phyloP scores from a whole-genome alignment of 2,888 invertebrate species.

The Drepanosiphum platanoidis region DNA sequence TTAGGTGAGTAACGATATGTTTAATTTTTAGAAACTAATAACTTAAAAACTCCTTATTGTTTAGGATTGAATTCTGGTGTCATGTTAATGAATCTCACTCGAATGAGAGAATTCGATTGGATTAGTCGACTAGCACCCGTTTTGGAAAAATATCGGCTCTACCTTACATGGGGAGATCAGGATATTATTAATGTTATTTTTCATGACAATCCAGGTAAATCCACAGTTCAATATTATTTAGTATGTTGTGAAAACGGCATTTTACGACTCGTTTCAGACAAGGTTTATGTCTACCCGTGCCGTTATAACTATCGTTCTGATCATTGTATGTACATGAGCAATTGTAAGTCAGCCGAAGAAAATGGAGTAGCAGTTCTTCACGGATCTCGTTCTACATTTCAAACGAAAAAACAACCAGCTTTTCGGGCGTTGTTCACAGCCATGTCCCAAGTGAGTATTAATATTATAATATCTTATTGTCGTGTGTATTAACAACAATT shows the following conservation, averaged over 20 bases:
- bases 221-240: neutral
- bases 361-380: conserved; percentile 86
- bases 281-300: conserved; percentile 80
- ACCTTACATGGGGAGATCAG: conserved; percentile 98
- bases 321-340: conserved; percentile 95
- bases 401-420: conserved; percentile 84
- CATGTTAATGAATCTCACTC: conserved; percentile 95
- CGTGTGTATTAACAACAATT: too few species aligned
- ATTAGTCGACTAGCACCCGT: conserved; percentile 84
- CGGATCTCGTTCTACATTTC: conserved; percentile 88
- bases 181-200: conserved; percentile 93
- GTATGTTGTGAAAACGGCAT: neutral
- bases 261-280: conserved; percentile 53
- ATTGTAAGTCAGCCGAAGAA: conserved; percentile 79
- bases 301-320: conserved; percentile 93
- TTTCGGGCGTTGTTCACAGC: conserved; percentile 79
- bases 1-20: conserved; percentile 71
- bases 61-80: conserved; percentile 95
- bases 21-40: neutral
- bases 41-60: conserved; percentile 47
- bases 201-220: conserved; percentile 79
- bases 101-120: conserved; percentile 89
- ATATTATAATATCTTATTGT: conserved; percentile 23
- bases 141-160: conserved; percentile 83
- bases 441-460: conserved; percentile 70